Percentiles rank a stretch among this genome's conserved stretches.
These are phyloP conservation scores for Coecobrya sp. DNA, from an alignment of 2,888 invertebrate genomes.

Conservation along the genomic window DNA sequence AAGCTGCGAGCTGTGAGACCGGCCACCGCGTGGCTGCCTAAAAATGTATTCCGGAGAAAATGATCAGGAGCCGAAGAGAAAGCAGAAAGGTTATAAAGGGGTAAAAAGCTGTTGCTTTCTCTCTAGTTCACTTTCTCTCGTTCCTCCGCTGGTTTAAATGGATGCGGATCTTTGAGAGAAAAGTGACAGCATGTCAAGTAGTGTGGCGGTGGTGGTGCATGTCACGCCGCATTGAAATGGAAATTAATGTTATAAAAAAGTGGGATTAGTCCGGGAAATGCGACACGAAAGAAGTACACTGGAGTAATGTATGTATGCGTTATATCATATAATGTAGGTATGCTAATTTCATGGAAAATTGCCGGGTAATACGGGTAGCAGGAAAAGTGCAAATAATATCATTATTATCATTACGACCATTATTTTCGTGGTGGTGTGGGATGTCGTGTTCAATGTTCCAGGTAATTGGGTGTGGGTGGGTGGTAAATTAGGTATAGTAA, in stretches of 20 bases:
- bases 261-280: slow-evolving; percentile 57
- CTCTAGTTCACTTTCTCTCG: background rate
- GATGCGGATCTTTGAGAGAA: slow-evolving; percentile 32
- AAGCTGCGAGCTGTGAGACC: background rate
- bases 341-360: slow-evolving; percentile 53
- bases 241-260: slow-evolving; percentile 34
- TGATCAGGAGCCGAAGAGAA: background rate
- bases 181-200: slow-evolving; percentile 40
- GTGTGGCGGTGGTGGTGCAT: background rate
- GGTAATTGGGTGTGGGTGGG: slow-evolving; percentile 21
- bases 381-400: background rate
- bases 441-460: slow-evolving; percentile 26
- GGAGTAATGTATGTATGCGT: no score
- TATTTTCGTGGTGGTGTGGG: background rate
- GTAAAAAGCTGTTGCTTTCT: slow-evolving; percentile 47
- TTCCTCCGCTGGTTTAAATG: slow-evolving; percentile 9
- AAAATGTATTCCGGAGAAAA: background rate
- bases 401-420: background rate
- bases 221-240: slow-evolving; percentile 51
- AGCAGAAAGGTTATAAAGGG: background rate
- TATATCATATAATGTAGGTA: background rate
- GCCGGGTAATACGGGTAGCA: background rate
- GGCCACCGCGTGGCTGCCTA: background rate
- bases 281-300: slow-evolving; percentile 8
- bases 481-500: background rate